Evolutionary conservation across 2,888 invertebrate genomes (phyloP).

Genomic region (Papilio demoleus): DNA sequence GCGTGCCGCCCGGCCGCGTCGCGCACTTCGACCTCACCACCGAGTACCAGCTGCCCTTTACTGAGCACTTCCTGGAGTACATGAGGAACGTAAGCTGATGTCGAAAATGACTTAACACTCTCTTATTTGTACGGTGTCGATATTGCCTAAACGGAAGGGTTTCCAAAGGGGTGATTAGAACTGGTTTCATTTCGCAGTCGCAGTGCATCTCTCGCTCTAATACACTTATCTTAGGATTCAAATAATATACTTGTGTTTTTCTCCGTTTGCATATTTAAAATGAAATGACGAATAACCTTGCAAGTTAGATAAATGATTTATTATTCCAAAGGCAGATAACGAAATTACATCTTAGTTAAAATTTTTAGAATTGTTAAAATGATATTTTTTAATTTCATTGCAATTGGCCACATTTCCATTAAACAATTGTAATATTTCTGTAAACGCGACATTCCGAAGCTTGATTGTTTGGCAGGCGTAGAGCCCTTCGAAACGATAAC

Average conservation of each 20-base stretch:
- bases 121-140: no score
- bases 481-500: background rate
- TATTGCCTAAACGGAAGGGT: no score
- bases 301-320: no score
- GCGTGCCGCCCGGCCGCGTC: conserved; percentile 59
- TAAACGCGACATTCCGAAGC: background rate
- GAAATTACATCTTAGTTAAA: background rate
- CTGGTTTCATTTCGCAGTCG: no score
- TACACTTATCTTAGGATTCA: no score
- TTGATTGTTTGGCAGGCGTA: background rate
- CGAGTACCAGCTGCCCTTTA: conserved; percentile 59
- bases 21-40: conserved; percentile 63
- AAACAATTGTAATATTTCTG: background rate
- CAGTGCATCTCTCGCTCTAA: no score
- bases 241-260: no score
- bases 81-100: conserved; percentile 59
- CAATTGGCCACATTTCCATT: conserved; percentile 8
- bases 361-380: no score
- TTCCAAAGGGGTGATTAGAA: no score
- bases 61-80: conserved; percentile 58
- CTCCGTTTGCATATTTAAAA: no score
- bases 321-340: background rate
- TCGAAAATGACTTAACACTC: background rate
- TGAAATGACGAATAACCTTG: no score
- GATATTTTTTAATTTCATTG: background rate